phyloP scores from a whole-genome alignment of 2,797 vertebrate genomes.

The Oreochromis mossambicus region DNA sequence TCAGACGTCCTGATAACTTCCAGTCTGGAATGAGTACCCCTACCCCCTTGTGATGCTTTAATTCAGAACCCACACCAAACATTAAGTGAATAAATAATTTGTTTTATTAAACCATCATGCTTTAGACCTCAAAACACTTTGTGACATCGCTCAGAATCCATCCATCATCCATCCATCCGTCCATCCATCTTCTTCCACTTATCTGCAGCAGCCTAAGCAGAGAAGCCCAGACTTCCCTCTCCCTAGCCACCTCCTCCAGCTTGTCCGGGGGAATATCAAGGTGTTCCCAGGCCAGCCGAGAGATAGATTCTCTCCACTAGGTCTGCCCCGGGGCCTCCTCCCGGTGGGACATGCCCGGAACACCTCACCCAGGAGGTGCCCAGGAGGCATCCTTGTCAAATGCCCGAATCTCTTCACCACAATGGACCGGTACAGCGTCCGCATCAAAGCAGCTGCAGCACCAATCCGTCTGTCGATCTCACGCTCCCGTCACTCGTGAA shows the following conservation, averaged over 20 bases:
- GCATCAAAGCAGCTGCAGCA: neutral
- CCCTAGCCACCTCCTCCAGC: neutral
- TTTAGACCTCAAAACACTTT: neutral
- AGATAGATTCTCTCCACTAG: neutral
- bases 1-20: neutral
- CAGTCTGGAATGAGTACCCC: neutral
- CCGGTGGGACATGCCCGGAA: neutral
- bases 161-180: neutral
- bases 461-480: neutral
- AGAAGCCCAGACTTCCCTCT: neutral
- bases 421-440: accelerated
- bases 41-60: neutral
- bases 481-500: neutral
- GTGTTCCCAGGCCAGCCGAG: neutral
- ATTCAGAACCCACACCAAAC: neutral
- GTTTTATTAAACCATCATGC: neutral
- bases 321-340: neutral
- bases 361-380: neutral
- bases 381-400: neutral
- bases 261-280: neutral
- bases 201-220: neutral
- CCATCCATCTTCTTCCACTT: neutral
- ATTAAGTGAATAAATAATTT: neutral
- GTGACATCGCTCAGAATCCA: neutral
- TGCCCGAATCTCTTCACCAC: neutral